Conservation (phyloP, 2,113 vertebrate genomes). For the Dipodomys ordii region DNA sequence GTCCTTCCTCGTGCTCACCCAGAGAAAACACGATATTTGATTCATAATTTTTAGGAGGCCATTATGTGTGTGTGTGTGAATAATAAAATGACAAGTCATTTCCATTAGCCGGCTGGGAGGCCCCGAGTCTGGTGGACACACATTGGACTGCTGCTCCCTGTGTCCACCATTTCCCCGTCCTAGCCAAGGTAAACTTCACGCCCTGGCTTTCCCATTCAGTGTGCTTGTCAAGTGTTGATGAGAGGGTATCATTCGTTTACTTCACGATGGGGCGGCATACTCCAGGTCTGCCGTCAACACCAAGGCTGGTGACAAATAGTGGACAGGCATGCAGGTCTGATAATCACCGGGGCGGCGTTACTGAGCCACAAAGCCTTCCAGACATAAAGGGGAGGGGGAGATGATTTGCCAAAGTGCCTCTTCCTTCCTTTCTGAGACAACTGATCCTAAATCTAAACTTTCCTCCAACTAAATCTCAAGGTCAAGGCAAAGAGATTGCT, state of each 20-base stretch:
- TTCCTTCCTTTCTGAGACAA: constrained; percentile 50
- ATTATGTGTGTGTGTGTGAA: neutral
- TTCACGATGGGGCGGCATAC: neutral
- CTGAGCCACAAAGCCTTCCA: neutral
- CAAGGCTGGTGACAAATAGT: neutral
- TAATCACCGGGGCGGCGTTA: neutral
- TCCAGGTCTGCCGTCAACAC: neutral
- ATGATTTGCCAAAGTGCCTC: constrained; percentile 33
- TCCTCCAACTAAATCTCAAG: constrained; percentile 52
- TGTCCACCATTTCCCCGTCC: neutral
- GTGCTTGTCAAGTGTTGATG: neutral
- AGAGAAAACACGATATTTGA: neutral
- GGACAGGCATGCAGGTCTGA: neutral
- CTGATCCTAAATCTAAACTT: constrained; percentile 55
- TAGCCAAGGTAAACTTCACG: neutral
- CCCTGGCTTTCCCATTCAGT: neutral
- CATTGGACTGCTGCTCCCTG: neutral
- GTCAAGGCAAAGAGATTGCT: constrained; percentile 28
- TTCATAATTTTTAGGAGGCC: neutral
- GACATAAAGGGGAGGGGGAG: neutral
- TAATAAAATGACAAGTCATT: neutral
- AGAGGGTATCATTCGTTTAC: neutral
- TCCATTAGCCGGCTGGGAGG: neutral
- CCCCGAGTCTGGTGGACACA: neutral
- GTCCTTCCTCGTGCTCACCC: neutral